Evolutionary conservation across 1,140 invertebrate genomes (phyloP).

Genomic region (Orussus abietinus): DNA sequence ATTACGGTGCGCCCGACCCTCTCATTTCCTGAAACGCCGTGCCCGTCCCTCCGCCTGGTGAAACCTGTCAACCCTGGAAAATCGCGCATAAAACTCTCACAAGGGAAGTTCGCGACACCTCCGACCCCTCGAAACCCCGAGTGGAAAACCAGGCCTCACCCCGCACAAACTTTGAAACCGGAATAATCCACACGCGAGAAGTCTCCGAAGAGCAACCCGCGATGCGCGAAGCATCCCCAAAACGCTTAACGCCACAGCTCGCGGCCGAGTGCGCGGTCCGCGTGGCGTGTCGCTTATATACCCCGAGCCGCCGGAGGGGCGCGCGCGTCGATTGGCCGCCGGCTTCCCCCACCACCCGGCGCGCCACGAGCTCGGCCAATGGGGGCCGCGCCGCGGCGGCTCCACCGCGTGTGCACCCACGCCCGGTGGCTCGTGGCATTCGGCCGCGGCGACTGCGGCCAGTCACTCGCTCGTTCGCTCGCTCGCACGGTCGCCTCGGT

Average conservation of each 20-base stretch:
- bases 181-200: too few relatives aligned
- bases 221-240: too few relatives aligned
- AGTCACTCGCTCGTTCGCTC: conserved; percentile 18
- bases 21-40: too few relatives aligned
- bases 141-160: too few relatives aligned
- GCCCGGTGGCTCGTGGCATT: conserved; percentile 30
- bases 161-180: too few relatives aligned
- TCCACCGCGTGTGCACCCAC: conserved; percentile 49
- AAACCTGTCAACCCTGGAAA: too few relatives aligned
- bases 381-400: conserved; percentile 1
- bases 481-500: conserved; percentile 30
- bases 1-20: too few relatives aligned
- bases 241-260: conserved; percentile 22
- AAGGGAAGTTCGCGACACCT: too few relatives aligned
- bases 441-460: background rate
- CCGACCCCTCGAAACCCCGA: too few relatives aligned
- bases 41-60: too few relatives aligned
- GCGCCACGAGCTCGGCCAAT: conserved; percentile 27
- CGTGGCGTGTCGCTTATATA: too few relatives aligned
- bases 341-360: conserved; percentile 13
- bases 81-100: too few relatives aligned
- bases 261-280: conserved; percentile 31
- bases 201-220: background rate
- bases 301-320: conserved; percentile 16
- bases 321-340: conserved; percentile 28